Base-by-base conservation (phyloP, 2,888 invertebrate species). In the Aplocera efformata region DNA sequence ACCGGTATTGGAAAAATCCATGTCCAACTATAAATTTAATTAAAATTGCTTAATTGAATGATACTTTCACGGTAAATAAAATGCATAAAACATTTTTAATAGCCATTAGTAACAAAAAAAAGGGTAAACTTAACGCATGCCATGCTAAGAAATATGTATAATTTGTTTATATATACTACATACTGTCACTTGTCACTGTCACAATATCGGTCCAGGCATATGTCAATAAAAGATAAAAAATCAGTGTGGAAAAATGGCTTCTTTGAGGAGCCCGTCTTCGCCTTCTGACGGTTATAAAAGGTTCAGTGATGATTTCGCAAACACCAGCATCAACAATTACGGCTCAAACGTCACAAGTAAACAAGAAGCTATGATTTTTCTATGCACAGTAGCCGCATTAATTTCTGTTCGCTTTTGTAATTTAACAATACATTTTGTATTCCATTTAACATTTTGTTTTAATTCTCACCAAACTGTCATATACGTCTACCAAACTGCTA, bases 281-380 rank as follows among this genome's bases (percentile, higher is more conserved):
- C 88, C 86, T 70, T 86, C 90, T 64, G 91, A 91, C 69, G 91
- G 91, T 45, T 91, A 91, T 74, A 90, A 90, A 81, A 85, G 90
- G 68, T 91, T 92, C 69, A 89, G 90, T 77, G 91, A 91, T 78
- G 91, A 91, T 77, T 82, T 88, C 71, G 84, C 84, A 68, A 84
- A 84, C 67, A 69, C 75, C 84, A 85, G 85, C 77, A 68, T 85
- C 83, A 88, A 86, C 83, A 89, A 90, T 67, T 92, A 91, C 79
- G 91, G 91, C 67, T 90, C 91, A 53, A 91, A 91, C 67, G 86
- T 84, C 63, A 68, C 89, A 79, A 90, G 91, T 91, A 89, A 90
- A 90, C 67, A 47, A 69, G 75, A 77, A 79, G 73, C 75, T 78
- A 72, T 71, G 63, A 72, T 75, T 72, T 72, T 75, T 73, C 56